Conservation (phyloP, 2,888 invertebrate species). For the Thecocarcelia acutangulata region DNA sequence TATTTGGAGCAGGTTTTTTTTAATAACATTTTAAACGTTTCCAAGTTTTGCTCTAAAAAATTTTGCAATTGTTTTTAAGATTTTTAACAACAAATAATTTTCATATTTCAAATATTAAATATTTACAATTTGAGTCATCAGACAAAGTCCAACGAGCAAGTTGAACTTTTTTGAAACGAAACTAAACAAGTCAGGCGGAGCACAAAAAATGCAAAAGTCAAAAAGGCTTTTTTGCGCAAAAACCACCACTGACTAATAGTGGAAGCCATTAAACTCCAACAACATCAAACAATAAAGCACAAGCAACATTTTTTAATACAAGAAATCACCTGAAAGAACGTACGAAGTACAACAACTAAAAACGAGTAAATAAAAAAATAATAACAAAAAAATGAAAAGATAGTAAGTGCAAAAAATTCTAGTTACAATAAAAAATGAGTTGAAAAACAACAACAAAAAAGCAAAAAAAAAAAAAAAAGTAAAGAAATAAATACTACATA, state of each 20-base stretch:
- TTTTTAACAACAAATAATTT: conserved; percentile 2
- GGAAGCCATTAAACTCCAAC: conserved; percentile 69
- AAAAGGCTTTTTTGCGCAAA: conserved; percentile 24
- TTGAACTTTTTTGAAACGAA: conserved; percentile 43
- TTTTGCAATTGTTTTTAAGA: not conserved
- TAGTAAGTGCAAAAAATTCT: conserved; percentile 40
- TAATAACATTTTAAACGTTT: too few species aligned
- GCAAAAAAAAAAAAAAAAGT: too few species aligned
- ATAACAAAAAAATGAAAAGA: conserved; percentile 11
- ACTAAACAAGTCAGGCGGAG: conserved; percentile 48
- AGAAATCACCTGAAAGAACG: conserved; percentile 57
- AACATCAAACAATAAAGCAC: conserved; percentile 40
- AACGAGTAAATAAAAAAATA: conserved; percentile 34
- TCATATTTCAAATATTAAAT: conserved; percentile 24
- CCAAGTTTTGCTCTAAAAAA: conserved; percentile 4
- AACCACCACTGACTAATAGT: conserved; percentile 53
- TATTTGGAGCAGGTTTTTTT: too few species aligned
- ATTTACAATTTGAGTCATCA: conserved; percentile 55
- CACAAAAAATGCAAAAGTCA: conserved; percentile 40
- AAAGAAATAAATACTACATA: conserved; percentile 41
- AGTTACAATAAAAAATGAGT: conserved; percentile 22
- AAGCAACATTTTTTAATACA: conserved; percentile 31
- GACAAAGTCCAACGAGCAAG: conserved; percentile 49
- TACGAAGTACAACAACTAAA: conserved; percentile 17
- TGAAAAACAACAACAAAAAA: conserved; percentile 30